Base-by-base conservation (phyloP, 2,888 invertebrate genomes). In the Agrilus cyanescens region DNA sequence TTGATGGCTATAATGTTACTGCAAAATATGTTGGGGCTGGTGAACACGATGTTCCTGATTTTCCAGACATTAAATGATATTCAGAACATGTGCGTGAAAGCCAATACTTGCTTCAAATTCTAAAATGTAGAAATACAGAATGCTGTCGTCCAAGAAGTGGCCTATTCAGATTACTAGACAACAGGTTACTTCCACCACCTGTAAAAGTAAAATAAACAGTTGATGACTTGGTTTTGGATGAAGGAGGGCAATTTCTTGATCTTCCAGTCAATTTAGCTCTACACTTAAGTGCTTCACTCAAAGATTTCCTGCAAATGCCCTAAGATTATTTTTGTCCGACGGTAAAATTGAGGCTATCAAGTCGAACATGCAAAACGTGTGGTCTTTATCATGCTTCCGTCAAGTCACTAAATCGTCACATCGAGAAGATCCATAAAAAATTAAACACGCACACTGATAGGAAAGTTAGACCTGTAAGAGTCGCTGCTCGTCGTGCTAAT, bases 1-100 rank as follows among this genome's bases (percentile, higher is more conserved):
- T 61, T 37, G 60, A 62, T 49, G 50, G 49, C 7, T 49, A 52
- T 43, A n/a, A 38, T 20, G 38, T 38, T 25, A 14, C 12, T 25
- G 29, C 38, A 20, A 25, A 38, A 29, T 38, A 38, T 25, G 25
- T 38, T 38, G 20, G 20, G 25, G 14, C 38, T 4, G 15, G 15
- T 16, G 16, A 18, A 38, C n/a, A 12, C 29, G 18, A n/a, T 6
- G 3, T 30, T 32, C 32, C 39, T 32, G 40, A 18, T 32, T 18
- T 32, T 15, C 32, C 40, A 15, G 32, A 15, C 33, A 14, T 15
- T 15, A 32, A 40, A 16, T 40, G 32, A 32, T 39, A 39, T 39
- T 15, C 14, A 12, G 15, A 32, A 15, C 39, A 39, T 32, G 39
- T 39, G 31, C 13, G 39, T n/a, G 39, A 39, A 18, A 32, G 15